These are phyloP conservation scores for Sphyrna mokarran DNA, from an alignment of 2,113 vertebrate genomes.

Conservation along the genomic window DNA sequence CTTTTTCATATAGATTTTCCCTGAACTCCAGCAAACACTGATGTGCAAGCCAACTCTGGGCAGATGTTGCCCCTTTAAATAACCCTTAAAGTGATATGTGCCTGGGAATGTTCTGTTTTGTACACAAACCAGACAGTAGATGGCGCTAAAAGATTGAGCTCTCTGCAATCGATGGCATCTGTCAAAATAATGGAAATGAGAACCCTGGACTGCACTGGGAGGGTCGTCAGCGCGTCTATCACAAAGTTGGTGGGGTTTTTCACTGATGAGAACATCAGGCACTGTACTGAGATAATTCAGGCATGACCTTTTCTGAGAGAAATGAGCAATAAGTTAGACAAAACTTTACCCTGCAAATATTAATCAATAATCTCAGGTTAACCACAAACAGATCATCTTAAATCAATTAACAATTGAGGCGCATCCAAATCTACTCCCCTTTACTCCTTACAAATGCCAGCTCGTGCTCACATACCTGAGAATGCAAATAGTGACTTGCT, in stretches of 20 bases:
- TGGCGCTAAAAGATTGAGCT: not conserved
- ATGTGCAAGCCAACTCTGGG: not conserved
- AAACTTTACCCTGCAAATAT: not conserved
- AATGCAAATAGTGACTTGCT: not conserved
- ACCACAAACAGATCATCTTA: not conserved
- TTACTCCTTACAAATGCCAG: not conserved
- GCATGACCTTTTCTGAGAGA: not conserved
- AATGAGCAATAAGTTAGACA: not conserved
- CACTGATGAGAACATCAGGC: not conserved
- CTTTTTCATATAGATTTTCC: not conserved
- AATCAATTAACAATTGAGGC: not conserved
- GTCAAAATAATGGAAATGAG: not conserved
- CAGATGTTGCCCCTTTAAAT: not conserved
- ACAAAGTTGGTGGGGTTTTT: not conserved
- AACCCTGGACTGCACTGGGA: not conserved
- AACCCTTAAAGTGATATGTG: not conserved
- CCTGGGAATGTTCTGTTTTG: not conserved
- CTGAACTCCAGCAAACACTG: not conserved
- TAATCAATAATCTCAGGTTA: not conserved
- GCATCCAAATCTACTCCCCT: not conserved
- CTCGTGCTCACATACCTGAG: not conserved
- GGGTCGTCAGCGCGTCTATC: not conserved
- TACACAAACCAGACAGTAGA: not conserved
- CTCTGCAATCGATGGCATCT: not conserved
- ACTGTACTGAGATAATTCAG: not conserved